Conservation (phyloP, 1,140 invertebrate species). For the Gonatopus flavifemur region DNA sequence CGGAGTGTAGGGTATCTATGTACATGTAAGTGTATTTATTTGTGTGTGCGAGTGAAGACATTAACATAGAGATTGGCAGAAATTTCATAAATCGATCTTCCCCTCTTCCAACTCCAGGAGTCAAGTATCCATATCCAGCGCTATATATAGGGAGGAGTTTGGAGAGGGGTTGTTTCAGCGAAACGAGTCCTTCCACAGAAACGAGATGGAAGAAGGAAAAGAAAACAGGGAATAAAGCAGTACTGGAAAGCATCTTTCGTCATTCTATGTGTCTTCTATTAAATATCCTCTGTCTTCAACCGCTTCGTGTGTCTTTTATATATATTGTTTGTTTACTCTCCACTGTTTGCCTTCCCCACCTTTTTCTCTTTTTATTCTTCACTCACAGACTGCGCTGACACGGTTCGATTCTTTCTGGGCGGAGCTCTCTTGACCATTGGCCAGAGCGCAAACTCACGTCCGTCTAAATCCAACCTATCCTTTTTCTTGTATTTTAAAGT, state of each 20-base stretch:
- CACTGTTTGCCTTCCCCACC: neutral
- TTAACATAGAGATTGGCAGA: constrained; percentile 60
- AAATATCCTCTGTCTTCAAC: too few relatives aligned
- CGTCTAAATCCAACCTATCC: constrained; percentile 7
- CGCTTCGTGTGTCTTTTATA: too few relatives aligned
- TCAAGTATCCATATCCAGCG: constrained; percentile 44
- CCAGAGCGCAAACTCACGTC: constrained; percentile 47
- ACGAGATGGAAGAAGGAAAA: too few relatives aligned
- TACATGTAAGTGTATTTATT: neutral
- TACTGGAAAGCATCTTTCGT: too few relatives aligned
- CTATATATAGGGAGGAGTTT: too few relatives aligned
- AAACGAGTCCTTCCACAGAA: too few relatives aligned
- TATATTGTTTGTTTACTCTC: constrained; percentile 8
- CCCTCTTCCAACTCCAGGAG: constrained; percentile 33
- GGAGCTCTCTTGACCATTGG: constrained; percentile 51
- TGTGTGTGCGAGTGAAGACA: too few relatives aligned
- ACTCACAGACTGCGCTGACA: constrained; percentile 1
- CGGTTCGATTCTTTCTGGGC: constrained; percentile 47
- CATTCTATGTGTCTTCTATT: too few relatives aligned
- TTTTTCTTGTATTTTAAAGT: too few relatives aligned
- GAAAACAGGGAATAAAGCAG: too few relatives aligned
- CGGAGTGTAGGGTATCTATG: neutral
- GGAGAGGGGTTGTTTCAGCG: too few relatives aligned
- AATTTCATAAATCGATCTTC: constrained; percentile 57
- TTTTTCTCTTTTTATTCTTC: neutral